Conservation (phyloP, 1,140 invertebrate genomes). For the Caenorhabditis briggsae region DNA sequence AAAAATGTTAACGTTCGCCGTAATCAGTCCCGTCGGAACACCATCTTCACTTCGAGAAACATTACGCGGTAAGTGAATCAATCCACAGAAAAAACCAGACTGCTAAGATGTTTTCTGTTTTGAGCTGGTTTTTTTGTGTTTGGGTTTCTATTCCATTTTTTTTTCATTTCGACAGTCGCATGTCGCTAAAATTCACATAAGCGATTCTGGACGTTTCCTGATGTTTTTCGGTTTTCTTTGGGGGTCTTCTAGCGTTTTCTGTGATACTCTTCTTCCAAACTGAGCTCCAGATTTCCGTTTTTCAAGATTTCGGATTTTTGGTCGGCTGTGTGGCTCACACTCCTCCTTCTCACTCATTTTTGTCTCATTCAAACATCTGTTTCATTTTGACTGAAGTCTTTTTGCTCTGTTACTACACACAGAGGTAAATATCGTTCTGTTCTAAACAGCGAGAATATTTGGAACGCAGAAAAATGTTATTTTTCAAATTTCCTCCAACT, state of each 20-base stretch:
- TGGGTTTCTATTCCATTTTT: background rate
- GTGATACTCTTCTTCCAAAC: background rate
- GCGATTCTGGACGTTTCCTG: conserved; percentile 14
- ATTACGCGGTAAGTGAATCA: conserved; percentile 10
- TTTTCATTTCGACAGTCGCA: background rate
- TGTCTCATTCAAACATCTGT: conserved; percentile 43
- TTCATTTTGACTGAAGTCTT: conserved; percentile 1
- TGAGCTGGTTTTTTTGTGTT: background rate
- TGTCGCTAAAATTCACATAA: conserved; percentile 1
- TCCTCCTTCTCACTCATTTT: background rate
- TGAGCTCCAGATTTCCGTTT: background rate
- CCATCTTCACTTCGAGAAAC: conserved; percentile 14
- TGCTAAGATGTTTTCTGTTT: background rate
- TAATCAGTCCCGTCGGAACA: conserved; percentile 60
- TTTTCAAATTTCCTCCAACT: conserved; percentile 16
- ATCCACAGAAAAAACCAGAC: background rate
- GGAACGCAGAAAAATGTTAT: background rate
- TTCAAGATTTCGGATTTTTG: background rate
- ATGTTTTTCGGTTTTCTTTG: conserved; percentile 4
- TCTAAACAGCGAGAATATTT: no score
- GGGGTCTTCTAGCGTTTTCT: background rate
- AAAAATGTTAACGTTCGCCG: conserved; percentile 54
- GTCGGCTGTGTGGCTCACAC: background rate
- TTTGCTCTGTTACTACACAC: background rate
- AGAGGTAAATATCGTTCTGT: background rate